A percentile compares a stretch with the other conserved stretches of the same genome.
Conservation (phyloP, 2,797 vertebrate genomes). For the Otus scops region DNA sequence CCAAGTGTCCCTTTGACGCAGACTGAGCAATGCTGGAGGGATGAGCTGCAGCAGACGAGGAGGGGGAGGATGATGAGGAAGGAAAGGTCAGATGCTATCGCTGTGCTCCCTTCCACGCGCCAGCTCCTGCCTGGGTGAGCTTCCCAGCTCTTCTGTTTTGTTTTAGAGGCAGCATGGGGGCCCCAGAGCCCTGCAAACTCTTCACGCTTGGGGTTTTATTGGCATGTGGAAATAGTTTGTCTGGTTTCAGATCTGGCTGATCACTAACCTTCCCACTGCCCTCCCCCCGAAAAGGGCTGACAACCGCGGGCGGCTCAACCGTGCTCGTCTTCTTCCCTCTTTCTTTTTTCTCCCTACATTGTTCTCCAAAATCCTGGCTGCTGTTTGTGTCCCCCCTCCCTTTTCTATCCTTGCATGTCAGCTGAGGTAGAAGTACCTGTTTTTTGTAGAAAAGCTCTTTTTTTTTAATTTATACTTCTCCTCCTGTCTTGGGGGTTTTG, state of each 20-base stretch:
- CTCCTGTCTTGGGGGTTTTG: too few relatives aligned
- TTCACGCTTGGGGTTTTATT: background rate
- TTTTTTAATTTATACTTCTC: background rate
- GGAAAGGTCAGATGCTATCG: background rate
- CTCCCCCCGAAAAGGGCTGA: background rate
- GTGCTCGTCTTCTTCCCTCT: background rate
- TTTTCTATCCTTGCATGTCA: background rate
- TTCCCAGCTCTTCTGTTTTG: constrained; percentile 29
- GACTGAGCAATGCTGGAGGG: background rate
- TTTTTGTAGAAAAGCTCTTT: background rate
- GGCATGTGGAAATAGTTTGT: constrained; percentile 50
- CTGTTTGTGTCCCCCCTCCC: background rate
- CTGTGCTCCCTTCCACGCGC: rapidly evolving
- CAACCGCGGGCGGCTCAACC: background rate
- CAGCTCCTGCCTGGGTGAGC: background rate
- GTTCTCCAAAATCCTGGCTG: background rate
- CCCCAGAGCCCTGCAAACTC: constrained; percentile 1
- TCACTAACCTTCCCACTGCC: background rate
- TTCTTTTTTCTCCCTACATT: background rate
- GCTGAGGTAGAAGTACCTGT: background rate
- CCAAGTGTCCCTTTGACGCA: rapidly evolving
- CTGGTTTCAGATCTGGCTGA: constrained; percentile 38
- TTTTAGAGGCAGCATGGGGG: background rate
- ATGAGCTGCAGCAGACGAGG: background rate
- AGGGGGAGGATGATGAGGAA: background rate